Conservation (phyloP, 2,113 vertebrate genomes). For the Gallinago undulata region DNA sequence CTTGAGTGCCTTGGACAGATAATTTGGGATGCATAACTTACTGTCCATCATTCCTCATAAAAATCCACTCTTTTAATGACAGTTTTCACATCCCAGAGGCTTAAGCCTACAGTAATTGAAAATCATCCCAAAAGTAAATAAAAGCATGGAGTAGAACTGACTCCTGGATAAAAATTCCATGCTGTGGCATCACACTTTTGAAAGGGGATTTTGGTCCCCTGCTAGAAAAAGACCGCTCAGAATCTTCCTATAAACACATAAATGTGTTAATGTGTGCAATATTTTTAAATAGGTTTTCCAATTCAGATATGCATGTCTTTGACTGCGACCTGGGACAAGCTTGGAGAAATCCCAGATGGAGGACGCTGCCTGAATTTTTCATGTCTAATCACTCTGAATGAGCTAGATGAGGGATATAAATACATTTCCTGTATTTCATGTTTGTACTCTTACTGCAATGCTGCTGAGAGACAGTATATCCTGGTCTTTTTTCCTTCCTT, state of each 20-base stretch:
- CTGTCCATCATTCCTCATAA: neutral
- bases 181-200: neutral
- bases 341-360: neutral
- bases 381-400: neutral
- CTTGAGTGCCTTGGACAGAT: neutral
- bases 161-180: neutral
- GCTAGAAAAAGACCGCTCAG: neutral
- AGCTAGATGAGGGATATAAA: neutral
- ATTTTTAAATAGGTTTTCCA: neutral
- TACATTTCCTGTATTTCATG: neutral
- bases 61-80: neutral
- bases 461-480: neutral
- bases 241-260: neutral
- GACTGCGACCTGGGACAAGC: neutral
- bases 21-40: neutral
- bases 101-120: neutral
- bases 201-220: neutral
- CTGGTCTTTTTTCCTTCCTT: neutral
- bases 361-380: neutral
- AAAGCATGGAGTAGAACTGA: neutral
- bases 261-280: neutral
- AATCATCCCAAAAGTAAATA: neutral
- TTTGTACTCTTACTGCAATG: neutral
- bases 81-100: neutral
- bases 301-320: neutral